Base-by-base conservation (phyloP, 1,140 invertebrate genomes). In the Pseudomyrmex flavicornis region DNA sequence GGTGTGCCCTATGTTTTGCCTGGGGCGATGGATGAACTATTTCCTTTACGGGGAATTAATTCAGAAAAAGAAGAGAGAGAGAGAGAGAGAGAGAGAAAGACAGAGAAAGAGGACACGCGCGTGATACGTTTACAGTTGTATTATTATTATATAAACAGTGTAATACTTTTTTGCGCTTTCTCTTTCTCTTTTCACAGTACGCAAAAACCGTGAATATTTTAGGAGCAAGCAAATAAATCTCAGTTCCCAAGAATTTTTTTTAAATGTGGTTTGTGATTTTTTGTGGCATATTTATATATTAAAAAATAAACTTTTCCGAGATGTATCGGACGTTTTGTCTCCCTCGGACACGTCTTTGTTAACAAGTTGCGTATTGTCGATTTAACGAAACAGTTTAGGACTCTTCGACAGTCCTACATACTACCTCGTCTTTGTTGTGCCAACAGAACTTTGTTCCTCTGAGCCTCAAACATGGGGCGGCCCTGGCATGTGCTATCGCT, bases 371-470 rank as follows among this genome's bases (percentile, higher is more conserved):
- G 74, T 79, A 70, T 88, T 62, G 85, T 13, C 85, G 85, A 80
- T 87, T 84, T 84, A 80, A 87, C 86, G 82, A 80, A 87, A 88
- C 85, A 84, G 84, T 88, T 88, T 84, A 48, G 85, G 50, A 58
- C 84, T 65, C 46, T 56, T 77, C 84, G 85, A 86, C 69, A 73
- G 63, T 52, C 65, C 62, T 54, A 54, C 26, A 62, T 44, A 17
- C 20, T n/a, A 22, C 35, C 35, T 35, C 63, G 65, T 87, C 84
- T 85, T 87, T 87, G 74, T 83, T 83, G 68, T 44, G 20, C 61
- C 82, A 63, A 88, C 85, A 88, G 72, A 84, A 58, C 73, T 56
- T 35, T 69, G 44, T 74, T 56, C 20, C 26, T 20, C 22, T 7
- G 52, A 26, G 22, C 63, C 66, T 56, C 50, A 15, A 61, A 58